These are phyloP conservation scores for Drosophila tanythrix DNA, from an alignment of 2,888 invertebrate genomes.

Conservation along the genomic window DNA sequence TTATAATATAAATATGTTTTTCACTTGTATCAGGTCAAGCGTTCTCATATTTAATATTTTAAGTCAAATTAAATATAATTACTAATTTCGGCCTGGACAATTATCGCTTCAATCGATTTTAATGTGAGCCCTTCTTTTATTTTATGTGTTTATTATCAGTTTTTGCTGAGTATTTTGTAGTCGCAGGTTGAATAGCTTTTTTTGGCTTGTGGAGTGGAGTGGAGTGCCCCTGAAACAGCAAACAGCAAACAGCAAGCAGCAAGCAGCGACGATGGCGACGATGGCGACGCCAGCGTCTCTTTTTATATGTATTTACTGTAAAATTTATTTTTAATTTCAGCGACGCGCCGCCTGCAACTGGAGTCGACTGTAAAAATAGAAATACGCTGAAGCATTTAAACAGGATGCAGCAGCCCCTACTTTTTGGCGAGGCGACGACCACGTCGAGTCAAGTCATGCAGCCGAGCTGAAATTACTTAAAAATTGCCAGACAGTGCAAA, in stretches of 20 bases:
- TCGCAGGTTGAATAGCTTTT: background rate
- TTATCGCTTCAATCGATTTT: background rate
- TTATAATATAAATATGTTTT: background rate
- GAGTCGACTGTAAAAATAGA: constrained; percentile 37
- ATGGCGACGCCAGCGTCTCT: constrained; percentile 44
- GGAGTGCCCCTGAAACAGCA: constrained; percentile 21
- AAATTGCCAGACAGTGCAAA: constrained; percentile 80
- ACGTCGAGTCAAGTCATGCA: constrained; percentile 67
- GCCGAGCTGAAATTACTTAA: constrained; percentile 77
- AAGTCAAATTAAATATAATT: background rate
- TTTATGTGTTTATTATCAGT: background rate
- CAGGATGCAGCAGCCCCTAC: constrained; percentile 63
- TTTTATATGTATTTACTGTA: constrained; percentile 81
- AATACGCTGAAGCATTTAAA: constrained; percentile 66
- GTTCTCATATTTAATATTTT: background rate
- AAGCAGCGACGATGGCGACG: background rate
- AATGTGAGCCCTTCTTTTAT: background rate
- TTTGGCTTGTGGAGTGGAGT: background rate
- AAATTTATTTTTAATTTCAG: constrained; percentile 80
- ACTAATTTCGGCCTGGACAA: background rate
- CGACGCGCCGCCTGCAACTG: constrained; percentile 59
- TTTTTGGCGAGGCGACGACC: constrained; percentile 36
- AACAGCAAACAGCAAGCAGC: too few species aligned
- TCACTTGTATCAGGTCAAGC: background rate
- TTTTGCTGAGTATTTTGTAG: background rate